Evolutionary conservation across 2,888 invertebrate species (phyloP), one percentile per base, ranked within the genome.

Genomic region (Agrochola litura): DNA sequence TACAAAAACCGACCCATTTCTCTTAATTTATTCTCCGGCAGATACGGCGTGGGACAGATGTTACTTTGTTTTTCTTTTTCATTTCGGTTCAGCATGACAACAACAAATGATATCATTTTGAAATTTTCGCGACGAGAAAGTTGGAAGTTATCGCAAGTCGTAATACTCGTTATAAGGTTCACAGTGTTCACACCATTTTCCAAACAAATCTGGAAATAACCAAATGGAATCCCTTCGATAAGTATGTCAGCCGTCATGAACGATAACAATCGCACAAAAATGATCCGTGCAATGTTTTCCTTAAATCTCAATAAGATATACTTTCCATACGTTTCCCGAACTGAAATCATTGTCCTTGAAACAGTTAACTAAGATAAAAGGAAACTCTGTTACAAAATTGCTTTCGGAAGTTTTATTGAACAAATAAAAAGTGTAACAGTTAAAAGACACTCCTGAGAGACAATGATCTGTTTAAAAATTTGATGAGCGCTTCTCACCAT

Each of bases 21-120:
- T 85, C 63, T 78, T 83, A 85, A 83, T 83, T 83, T 85, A 64
- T 72, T 60, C 30, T 66, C 54, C 58, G 60, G 67, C 37, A 66
- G 67, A 56, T 41, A 74, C 22, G 41, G 49, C 54, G 46, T 54
- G 14, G 54, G 56, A 64, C 82, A 85, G 82, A 70, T 78, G 83
- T 67, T 82, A 46, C 56, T 73, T 73, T 73, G 70, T 85, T 75
- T 74, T 66, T 65, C 66, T 49, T 49, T 73, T 76, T 70, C 58
- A 73, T 73, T 73, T 61, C n/a, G 25, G 58, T 67, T 78, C 63
- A 66, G 54, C 3, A 6, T 66, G 52, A 56, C 69, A 77, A 60
- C 25, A 69, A 72, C 61, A 81, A 81, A 78, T 73, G 12, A 61
- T 71, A 61, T 71, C 0, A 65, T 68, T 71, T 77, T 46, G 56